Percentiles rank a stretch among this genome's conserved stretches.
phyloP scores from a whole-genome alignment of 2,888 invertebrate genomes.

The Bombylius discolor region DNA sequence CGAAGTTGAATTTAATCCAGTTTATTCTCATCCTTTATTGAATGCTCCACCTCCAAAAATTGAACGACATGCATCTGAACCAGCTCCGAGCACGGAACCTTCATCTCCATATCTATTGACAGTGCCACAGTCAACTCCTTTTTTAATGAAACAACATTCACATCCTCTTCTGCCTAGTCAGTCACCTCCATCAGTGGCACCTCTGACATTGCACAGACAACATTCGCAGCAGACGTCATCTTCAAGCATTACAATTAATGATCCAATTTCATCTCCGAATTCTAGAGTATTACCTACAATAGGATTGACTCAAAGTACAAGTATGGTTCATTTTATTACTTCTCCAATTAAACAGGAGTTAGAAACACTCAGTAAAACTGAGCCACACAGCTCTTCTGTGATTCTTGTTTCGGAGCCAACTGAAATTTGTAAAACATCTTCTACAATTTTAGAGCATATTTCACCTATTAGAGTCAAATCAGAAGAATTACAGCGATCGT shows the following conservation, averaged over 20 bases:
- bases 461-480: slow-evolving; percentile 40
- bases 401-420: slow-evolving; percentile 26
- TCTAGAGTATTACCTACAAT: neutral
- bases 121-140: slow-evolving; percentile 42
- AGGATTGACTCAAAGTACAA: neutral
- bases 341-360: slow-evolving; percentile 7
- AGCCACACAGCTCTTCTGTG: slow-evolving; percentile 30
- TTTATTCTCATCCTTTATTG: slow-evolving; percentile 24
- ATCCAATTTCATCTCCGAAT: slow-evolving; percentile 5
- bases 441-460: slow-evolving; percentile 28
- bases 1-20: slow-evolving; percentile 30
- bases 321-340: slow-evolving; percentile 10
- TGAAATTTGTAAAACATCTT: slow-evolving; percentile 13
- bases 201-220: slow-evolving; percentile 37
- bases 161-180: slow-evolving; percentile 51
- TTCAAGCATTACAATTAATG: slow-evolving; percentile 11
- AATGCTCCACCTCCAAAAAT: slow-evolving; percentile 41
- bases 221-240: slow-evolving; percentile 39
- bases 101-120: slow-evolving; percentile 43
- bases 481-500: slow-evolving; percentile 47
- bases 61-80: slow-evolving; percentile 47
- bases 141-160: slow-evolving; percentile 52
- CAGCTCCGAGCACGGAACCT: slow-evolving; percentile 40
- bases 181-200: slow-evolving; percentile 28
- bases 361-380: neutral